Conservation (phyloP, 2,113 vertebrate species). For the Haemorhous mexicanus region DNA sequence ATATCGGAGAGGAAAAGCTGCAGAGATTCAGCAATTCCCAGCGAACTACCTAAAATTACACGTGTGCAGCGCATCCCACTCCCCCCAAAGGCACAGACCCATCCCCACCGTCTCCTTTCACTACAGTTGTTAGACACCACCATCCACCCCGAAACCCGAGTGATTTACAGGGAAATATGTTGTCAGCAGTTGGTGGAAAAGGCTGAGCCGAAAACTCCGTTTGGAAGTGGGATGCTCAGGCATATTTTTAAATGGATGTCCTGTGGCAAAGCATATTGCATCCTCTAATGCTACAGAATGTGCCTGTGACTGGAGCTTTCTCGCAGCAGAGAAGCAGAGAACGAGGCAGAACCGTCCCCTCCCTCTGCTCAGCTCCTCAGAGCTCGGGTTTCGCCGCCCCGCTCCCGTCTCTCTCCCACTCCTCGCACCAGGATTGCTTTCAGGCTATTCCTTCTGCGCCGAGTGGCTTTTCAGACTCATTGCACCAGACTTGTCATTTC, state of each 20-base stretch:
- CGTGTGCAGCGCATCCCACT: neutral
- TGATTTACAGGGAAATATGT: neutral
- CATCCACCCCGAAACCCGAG: neutral
- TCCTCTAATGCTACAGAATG: slow-evolving; percentile 8
- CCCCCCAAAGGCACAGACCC: neutral
- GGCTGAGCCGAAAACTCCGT: slow-evolving; percentile 1
- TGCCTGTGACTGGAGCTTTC: neutral
- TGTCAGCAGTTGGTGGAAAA: slow-evolving; percentile 14
- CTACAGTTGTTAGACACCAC: neutral
- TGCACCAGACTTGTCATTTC: slow-evolving; percentile 55
- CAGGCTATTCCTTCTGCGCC: slow-evolving; percentile 32
- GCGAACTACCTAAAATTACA: neutral
- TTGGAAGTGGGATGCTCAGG: slow-evolving; percentile 32
- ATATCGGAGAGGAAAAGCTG: neutral
- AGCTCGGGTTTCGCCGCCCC: neutral
- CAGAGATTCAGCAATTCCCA: neutral
- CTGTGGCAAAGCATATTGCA: slow-evolving; percentile 53
- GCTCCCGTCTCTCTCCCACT: slow-evolving; percentile 3
- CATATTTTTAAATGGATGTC: slow-evolving; percentile 33
- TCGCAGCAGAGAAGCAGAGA: neutral
- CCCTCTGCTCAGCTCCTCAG: neutral
- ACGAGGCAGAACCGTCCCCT: slow-evolving; percentile 12
- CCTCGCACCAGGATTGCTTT: slow-evolving; percentile 40
- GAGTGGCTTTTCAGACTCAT: slow-evolving; percentile 23
- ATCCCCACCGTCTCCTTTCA: neutral